Conservation (phyloP, 2,888 invertebrate genomes). For the Rhimphoctona megacephalus region DNA sequence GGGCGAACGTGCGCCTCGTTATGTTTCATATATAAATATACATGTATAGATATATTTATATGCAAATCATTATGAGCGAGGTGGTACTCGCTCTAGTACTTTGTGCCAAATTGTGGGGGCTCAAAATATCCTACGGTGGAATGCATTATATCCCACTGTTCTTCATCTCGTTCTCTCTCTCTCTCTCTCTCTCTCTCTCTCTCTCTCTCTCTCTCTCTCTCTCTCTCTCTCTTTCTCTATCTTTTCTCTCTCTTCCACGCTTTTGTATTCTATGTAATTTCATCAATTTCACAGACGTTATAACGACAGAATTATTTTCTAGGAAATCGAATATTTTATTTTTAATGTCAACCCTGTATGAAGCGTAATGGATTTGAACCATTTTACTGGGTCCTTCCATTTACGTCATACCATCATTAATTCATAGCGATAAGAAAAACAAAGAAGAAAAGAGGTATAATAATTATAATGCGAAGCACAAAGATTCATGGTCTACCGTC, state of each 20-base stretch:
- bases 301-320: conserved; percentile 11
- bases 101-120: conserved; percentile 43
- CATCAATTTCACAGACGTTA: not conserved
- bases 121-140: conserved; percentile 42
- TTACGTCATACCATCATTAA: not conserved
- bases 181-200: not conserved
- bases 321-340: conserved; percentile 15
- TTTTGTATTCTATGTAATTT: conserved; percentile 1
- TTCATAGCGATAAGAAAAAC: not conserved
- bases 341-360: not conserved
- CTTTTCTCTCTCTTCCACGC: not conserved
- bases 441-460: not conserved
- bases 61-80: conserved; percentile 48
- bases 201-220: too few species aligned
- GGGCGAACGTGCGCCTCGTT: conserved; percentile 53
- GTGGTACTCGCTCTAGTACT: conserved; percentile 43
- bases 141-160: conserved; percentile 27
- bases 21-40: conserved; percentile 24
- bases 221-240: too few species aligned
- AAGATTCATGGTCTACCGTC: not conserved
- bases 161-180: conserved; percentile 1
- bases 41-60: conserved; percentile 13
- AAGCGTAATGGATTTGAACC: conserved; percentile 8
- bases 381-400: not conserved
- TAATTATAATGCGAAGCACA: not conserved